These are phyloP conservation scores for Drosophila pseudotalamancana DNA, from an alignment of 2,888 invertebrate genomes.

Conservation along the genomic window DNA sequence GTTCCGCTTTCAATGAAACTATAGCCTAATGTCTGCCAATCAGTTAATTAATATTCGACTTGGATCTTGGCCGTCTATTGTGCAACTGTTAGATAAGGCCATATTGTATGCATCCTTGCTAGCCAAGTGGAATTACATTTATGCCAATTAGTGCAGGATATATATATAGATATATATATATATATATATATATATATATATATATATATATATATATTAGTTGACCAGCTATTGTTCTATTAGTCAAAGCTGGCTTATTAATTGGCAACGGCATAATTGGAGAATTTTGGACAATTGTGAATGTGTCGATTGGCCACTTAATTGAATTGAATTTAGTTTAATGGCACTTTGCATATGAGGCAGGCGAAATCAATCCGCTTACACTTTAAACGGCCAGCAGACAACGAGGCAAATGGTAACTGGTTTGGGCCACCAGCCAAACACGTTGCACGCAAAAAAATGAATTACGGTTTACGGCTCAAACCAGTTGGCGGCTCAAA, in stretches of 20 bases:
- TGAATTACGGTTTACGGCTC: conserved; percentile 63
- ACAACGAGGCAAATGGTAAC: conserved; percentile 55
- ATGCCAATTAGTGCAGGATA: no score
- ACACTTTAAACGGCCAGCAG: conserved; percentile 62
- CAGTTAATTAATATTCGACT: conserved; percentile 33
- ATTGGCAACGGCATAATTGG: neutral
- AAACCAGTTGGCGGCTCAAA: conserved; percentile 69
- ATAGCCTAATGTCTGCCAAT: conserved; percentile 2
- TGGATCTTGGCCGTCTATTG: neutral
- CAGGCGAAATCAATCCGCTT: conserved; percentile 73
- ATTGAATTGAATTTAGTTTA: conserved; percentile 29
- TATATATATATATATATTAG: no score
- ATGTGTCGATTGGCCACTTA: conserved; percentile 25
- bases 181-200: no score
- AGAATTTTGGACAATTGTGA: conserved; percentile 8
- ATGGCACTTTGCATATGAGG: conserved; percentile 66
- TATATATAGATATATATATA: no score
- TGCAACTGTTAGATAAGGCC: conserved; percentile 4
- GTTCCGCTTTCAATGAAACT: neutral
- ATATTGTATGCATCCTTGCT: neutral
- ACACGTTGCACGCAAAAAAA: conserved; percentile 57
- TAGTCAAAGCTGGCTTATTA: no score
- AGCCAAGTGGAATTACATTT: no score
- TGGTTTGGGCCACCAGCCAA: conserved; percentile 52
- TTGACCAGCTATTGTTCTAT: neutral